A percentile compares a stretch with the other conserved stretches of the same genome.
These are phyloP conservation scores for Crotophaga sulcirostris DNA, from an alignment of 2,113 vertebrate genomes.

Conservation along the genomic window DNA sequence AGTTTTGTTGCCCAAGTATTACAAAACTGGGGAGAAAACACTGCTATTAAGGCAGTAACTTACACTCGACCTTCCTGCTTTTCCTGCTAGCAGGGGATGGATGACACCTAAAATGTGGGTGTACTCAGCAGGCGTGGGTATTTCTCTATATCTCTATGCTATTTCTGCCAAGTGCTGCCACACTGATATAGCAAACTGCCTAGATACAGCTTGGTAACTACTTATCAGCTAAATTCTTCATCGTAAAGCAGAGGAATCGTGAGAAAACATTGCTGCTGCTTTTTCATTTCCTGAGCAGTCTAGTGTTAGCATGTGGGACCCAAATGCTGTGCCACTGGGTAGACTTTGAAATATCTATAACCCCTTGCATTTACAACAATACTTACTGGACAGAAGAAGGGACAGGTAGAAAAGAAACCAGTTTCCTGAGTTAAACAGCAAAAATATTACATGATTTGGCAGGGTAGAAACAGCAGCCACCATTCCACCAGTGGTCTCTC, in stretches of 20 bases:
- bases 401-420: not conserved
- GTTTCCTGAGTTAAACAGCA: not conserved
- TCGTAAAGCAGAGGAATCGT: not conserved
- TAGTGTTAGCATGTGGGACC: not conserved
- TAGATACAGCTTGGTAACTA: not conserved
- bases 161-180: conserved; percentile 9
- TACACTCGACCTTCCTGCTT: not conserved
- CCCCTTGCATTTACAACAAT: not conserved
- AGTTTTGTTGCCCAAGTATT: not conserved
- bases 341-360: not conserved
- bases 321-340: not conserved
- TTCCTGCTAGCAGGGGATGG: not conserved
- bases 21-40: not conserved
- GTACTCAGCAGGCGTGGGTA: not conserved
- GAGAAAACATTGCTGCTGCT: not conserved
- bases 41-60: not conserved
- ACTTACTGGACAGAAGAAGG: not conserved
- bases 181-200: not conserved
- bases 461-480: not conserved
- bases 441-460: not conserved
- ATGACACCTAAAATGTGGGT: not conserved
- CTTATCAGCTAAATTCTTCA: not conserved
- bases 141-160: not conserved
- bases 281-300: not conserved
- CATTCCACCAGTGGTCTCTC: not conserved